Evolutionary conservation across 2,888 invertebrate species (phyloP), one percentile per base, ranked within the genome.

Genomic region (Papilio gigon): DNA sequence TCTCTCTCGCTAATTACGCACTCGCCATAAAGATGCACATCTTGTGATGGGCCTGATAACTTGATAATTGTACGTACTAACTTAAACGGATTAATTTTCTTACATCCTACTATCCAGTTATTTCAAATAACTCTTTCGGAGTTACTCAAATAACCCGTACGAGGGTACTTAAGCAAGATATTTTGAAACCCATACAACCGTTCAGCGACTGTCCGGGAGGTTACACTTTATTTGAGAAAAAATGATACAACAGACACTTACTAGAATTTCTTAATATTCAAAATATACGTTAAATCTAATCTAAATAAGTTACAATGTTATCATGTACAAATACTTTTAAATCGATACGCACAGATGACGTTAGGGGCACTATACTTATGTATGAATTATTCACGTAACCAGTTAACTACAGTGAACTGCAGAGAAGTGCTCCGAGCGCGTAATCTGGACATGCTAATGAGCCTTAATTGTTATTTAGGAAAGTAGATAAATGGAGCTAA

Each of bases 401-500:
- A 12, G 14, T n/a, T 11, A 40, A 40, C 14, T 20, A 25, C 11
- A 27, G 1, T 4, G 27, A 50, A 12, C 25, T 3, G 27, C 14
- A 27, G 50, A 50, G 27, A 50, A 50, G 50, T 50, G 27, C 50
- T 47, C 47, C 47, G 47, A 47, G 22, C 25, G 14, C 50, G 50
- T 27, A 50, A 65, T 58, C 44, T 65, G 14, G 25, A 14, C 14
- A 37, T 44, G 27, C 42, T 53, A 65, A 65, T 44, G 50, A 64
- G 53, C 8, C 12, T 27, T 53, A 40, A 58, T 58, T 65, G 22
- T 58, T 59, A 30, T 42, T 58, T 30, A 65, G 58, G 30, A 65
- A 58, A 65, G 42, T 44, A 33, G 65, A 58, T 65, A 58, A 65
- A 58, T 58, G 22, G 33, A 56, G 20, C 40, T 65, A 9, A 14